Conservation (phyloP, 2,888 invertebrate species). For the Lepas anatifera region DNA sequence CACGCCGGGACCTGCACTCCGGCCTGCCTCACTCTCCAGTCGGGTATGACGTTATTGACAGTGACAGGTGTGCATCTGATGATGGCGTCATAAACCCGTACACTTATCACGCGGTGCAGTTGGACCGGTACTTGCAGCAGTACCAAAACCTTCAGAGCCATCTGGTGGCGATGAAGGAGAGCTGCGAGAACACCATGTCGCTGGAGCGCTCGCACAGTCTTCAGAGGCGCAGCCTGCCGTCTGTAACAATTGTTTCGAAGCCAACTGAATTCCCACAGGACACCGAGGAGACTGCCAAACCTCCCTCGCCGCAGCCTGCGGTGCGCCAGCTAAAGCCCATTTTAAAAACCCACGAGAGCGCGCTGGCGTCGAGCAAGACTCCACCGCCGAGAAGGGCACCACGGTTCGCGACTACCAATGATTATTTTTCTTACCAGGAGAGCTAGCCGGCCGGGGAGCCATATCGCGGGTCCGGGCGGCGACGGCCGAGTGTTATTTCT, state of each 20-base stretch:
- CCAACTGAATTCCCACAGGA: too few species aligned
- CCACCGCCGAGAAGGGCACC: not conserved
- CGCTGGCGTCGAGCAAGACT: not conserved
- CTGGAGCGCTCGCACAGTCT: not conserved
- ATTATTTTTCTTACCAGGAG: not conserved
- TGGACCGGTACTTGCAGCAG: conserved; percentile 10
- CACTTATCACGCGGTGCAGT: conserved; percentile 1
- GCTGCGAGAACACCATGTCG: not conserved
- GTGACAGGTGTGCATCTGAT: not conserved
- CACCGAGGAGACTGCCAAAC: too few species aligned
- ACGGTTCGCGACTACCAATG: not conserved
- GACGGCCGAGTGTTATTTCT: too few species aligned
- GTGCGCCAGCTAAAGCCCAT: not conserved
- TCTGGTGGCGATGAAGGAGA: not conserved
- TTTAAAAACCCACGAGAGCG: not conserved
- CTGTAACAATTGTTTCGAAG: too few species aligned
- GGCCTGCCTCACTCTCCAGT: too few species aligned
- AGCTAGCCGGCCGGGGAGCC: not conserved
- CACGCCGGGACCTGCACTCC: too few species aligned
- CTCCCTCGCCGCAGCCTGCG: too few species aligned
- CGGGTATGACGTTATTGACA: too few species aligned
- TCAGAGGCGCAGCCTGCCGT: not conserved
- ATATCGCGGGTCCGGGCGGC: not conserved
- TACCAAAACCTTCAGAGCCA: not conserved
- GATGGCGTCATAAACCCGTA: not conserved